phyloP scores from a whole-genome alignment of 2,113 vertebrate species.

The Leptodactylus fuscus region DNA sequence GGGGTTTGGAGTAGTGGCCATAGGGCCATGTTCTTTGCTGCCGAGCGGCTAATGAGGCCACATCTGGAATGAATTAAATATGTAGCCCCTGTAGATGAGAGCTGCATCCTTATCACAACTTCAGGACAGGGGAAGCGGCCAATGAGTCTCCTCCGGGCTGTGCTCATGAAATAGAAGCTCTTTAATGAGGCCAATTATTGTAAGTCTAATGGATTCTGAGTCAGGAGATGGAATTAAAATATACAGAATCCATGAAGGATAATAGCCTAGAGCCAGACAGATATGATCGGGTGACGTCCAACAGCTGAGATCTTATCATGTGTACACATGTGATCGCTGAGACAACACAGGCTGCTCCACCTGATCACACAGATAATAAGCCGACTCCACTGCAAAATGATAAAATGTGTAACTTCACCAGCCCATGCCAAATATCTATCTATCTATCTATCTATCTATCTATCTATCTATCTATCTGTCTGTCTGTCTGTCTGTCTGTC shows the following conservation, averaged over 20 bases:
- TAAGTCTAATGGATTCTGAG: slow-evolving; percentile 26
- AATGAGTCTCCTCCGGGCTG: slow-evolving; percentile 18
- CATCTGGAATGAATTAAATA: slow-evolving; percentile 95
- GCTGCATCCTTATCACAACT: slow-evolving; percentile 73
- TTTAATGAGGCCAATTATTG: slow-evolving; percentile 44
- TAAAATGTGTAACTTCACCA: too few species aligned
- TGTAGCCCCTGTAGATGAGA: slow-evolving; percentile 76
- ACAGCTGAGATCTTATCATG: neutral
- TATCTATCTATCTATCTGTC: too few species aligned
- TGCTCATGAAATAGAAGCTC: slow-evolving; percentile 30
- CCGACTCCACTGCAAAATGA: too few species aligned
- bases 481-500: too few species aligned
- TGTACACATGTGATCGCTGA: neutral
- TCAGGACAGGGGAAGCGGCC: slow-evolving; percentile 21
- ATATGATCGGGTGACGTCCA: neutral
- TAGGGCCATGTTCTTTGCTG: slow-evolving; percentile 66
- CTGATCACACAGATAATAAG: neutral
- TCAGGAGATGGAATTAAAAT: slow-evolving; percentile 25
- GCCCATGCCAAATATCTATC: too few species aligned
- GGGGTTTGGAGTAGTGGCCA: slow-evolving; percentile 67
- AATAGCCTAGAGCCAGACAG: neutral
- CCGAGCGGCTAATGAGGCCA: slow-evolving; percentile 80
- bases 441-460: too few species aligned
- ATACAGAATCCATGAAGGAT: neutral
- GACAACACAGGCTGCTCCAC: neutral